phyloP scores from a whole-genome alignment of 2,113 vertebrate genomes.

The Delphinus delphis region DNA sequence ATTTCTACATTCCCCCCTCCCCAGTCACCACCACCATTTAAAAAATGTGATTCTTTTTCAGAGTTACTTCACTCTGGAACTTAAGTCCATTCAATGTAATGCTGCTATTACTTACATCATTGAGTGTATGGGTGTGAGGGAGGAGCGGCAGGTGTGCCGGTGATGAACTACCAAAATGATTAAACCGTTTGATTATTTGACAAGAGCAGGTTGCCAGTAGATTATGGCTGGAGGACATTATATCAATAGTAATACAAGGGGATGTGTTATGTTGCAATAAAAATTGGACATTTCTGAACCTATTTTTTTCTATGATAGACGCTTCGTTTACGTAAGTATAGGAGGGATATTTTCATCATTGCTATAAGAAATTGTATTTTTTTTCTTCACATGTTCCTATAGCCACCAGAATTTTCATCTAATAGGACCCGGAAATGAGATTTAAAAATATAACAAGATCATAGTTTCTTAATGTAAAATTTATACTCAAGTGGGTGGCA shows the following conservation, averaged over 20 bases:
- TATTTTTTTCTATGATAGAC: neutral
- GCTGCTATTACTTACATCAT: neutral
- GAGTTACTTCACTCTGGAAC: neutral
- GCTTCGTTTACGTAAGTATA: neutral
- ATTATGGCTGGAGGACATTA: neutral
- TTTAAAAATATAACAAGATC: neutral
- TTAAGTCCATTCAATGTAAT: too few species aligned
- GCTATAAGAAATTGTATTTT: neutral
- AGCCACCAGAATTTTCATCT: neutral
- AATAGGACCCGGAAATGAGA: neutral
- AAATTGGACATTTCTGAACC: neutral
- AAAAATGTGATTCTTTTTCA: neutral
- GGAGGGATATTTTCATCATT: neutral
- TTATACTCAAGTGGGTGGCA: neutral
- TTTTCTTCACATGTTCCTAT: neutral
- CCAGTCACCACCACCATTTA: neutral
- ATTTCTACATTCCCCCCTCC: neutral
- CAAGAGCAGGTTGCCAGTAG: neutral
- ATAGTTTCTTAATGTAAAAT: neutral
- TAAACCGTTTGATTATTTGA: neutral
- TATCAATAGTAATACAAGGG: neutral
- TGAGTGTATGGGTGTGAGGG: accelerated
- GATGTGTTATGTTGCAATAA: neutral
- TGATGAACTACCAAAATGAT: neutral
- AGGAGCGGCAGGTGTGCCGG: accelerated